Conservation (phyloP, 2,113 vertebrate genomes). For the Cololabis saira region DNA sequence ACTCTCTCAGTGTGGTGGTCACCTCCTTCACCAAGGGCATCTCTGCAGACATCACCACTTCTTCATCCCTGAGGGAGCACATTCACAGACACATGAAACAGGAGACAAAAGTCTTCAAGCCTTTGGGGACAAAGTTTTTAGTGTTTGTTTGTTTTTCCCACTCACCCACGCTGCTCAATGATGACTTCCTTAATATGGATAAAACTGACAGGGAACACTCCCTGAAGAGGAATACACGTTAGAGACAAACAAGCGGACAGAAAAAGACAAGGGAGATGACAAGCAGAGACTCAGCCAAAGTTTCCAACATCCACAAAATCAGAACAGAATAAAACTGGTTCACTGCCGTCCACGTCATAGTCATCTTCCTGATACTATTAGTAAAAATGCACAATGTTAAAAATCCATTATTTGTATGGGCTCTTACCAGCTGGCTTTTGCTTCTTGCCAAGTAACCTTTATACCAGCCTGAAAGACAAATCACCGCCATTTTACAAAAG, state of each 20-base stretch:
- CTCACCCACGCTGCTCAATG: conserved; percentile 89
- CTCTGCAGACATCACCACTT: conserved; percentile 86
- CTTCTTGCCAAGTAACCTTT: conserved; percentile 88
- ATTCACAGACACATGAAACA: not conserved
- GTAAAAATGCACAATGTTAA: not conserved
- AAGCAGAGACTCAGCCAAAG: not conserved
- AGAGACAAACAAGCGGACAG: not conserved
- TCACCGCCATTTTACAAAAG: not conserved
- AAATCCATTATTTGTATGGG: not conserved
- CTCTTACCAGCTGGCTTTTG: conserved; percentile 87
- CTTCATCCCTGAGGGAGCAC: conserved; percentile 78
- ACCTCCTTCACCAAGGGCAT: conserved; percentile 97
- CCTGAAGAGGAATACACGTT: conserved; percentile 74
- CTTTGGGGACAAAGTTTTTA: not conserved
- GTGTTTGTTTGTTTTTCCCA: not conserved
- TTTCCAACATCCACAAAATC: not conserved
- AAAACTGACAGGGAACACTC: conserved; percentile 92
- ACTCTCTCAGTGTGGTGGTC: conserved; percentile 94
- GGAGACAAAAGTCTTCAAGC: not conserved
- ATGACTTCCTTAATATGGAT: conserved; percentile 89
- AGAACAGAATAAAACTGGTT: not conserved
- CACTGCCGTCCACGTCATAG: not conserved
- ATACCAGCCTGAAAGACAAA: conserved; percentile 88
- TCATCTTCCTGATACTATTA: not conserved
- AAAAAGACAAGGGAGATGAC: not conserved